Conservation (phyloP, 2,797 vertebrate genomes). For the Trichosurus vulpecula region DNA sequence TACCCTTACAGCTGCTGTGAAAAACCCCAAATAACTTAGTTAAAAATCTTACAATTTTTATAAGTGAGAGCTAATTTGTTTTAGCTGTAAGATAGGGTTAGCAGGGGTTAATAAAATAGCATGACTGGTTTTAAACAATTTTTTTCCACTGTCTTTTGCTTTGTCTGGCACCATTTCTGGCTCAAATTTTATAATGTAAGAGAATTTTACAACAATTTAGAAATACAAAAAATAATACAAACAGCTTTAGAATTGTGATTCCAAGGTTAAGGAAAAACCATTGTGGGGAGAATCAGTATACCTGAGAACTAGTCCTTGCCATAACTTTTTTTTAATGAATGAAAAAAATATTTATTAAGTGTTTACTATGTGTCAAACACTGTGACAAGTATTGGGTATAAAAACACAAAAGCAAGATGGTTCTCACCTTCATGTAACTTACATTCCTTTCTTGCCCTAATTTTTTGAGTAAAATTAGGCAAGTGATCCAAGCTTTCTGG, state of each 20-base stretch:
- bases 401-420: not conserved
- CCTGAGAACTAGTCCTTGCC: not conserved
- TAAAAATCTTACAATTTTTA: no score
- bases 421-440: not conserved
- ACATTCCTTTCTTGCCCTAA: not conserved
- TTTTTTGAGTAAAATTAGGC: not conserved
- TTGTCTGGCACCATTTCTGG: no score
- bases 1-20: no score
- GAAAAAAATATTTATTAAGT: not conserved
- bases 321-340: not conserved
- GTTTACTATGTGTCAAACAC: not conserved
- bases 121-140: no score
- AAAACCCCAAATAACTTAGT: no score
- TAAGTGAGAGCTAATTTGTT: no score
- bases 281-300: not conserved
- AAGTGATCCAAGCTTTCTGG: not conserved
- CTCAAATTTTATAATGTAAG: no score
- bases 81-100: no score
- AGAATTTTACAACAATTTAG: no score
- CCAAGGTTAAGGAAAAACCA: not conserved
- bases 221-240: no score
- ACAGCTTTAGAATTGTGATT: not conserved
- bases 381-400: not conserved
- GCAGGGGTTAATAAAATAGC: no score
- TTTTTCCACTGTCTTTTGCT: no score